Base-by-base conservation (phyloP, 2,888 invertebrate species). In the Malachius bipustulatus region DNA sequence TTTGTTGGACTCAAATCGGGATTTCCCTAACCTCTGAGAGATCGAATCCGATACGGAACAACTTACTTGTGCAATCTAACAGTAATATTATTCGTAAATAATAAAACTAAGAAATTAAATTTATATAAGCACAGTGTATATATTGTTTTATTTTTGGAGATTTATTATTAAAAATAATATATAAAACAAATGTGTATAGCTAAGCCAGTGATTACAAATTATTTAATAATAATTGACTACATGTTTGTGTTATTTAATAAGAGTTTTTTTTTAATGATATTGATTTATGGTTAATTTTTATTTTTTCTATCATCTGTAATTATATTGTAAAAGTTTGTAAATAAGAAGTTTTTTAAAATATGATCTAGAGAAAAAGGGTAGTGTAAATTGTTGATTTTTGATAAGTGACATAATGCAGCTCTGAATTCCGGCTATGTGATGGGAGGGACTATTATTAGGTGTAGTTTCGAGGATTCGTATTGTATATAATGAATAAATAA, bases 141-240 rank as follows among this genome's bases (percentile, higher is more conserved):
- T 54, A 46, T 51, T 49, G 50, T 52, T 54, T 51, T 48, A 45
- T 51, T 53, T 52, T 54, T 49, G 49, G 51, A 55, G 49, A 44
- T 55, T 55, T 54, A 52, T 57, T 55, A 55, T 54, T 52, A 45
- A 36, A 39, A 37, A 34, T 47, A 48, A 47, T 43, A 45, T 39
- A 37, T 32, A 37, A 35, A 30, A 26, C 10, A 6, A 29, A 32
- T 24, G 36, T 44, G 39, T 37, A 40, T 38, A 38, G n/a, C 6
- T 19, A 8, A 8, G 24, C 24, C 40, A 35, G 37, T 38, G 34
- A 39, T 45, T 41, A 39, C 36, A 39, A 19, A 19, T 19, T 19
- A 19, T 19, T n/a, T 19, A 19, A n/a, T n/a, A n/a, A n/a, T n/a
- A n/a, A n/a, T 19, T 19, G 24, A 19, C n/a, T 19, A 19, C 6